Conservation (phyloP, 2,888 invertebrate species). For the Dysmachus trigonus region DNA sequence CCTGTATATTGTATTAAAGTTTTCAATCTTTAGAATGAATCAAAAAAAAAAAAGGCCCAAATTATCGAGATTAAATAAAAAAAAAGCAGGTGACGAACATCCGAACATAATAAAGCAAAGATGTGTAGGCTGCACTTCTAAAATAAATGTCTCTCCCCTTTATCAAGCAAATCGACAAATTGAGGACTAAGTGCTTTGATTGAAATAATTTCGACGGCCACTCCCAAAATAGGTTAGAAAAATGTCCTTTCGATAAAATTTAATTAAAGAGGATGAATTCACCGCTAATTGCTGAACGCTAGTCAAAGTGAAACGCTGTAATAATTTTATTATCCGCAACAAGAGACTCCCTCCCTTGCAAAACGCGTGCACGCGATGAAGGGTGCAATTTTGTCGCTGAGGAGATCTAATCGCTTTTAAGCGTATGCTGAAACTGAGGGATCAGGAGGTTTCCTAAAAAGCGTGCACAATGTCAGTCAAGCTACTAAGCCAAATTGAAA, state of each 20-base stretch:
- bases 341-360: background rate
- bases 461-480: conserved; percentile 3
- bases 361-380: background rate
- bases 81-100: background rate
- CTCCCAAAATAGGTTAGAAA: background rate
- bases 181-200: background rate
- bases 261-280: conserved; percentile 21
- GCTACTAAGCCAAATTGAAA: conserved; percentile 25
- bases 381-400: background rate
- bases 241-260: background rate
- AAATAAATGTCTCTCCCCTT: background rate
- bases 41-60: too few relatives aligned
- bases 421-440: conserved; percentile 7
- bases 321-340: conserved; percentile 1
- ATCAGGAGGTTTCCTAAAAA: background rate
- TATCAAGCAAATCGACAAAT: background rate
- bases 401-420: conserved; percentile 9
- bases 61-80: too few relatives aligned
- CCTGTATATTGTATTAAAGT: too few relatives aligned
- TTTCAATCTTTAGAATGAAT: too few relatives aligned
- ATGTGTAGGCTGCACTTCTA: background rate
- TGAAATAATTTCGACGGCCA: background rate
- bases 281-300: conserved; percentile 2
- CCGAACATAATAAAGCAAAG: background rate
- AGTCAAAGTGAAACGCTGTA: conserved; percentile 13